Conservation (phyloP, 2,888 invertebrate species). For the Congeria kusceri region DNA sequence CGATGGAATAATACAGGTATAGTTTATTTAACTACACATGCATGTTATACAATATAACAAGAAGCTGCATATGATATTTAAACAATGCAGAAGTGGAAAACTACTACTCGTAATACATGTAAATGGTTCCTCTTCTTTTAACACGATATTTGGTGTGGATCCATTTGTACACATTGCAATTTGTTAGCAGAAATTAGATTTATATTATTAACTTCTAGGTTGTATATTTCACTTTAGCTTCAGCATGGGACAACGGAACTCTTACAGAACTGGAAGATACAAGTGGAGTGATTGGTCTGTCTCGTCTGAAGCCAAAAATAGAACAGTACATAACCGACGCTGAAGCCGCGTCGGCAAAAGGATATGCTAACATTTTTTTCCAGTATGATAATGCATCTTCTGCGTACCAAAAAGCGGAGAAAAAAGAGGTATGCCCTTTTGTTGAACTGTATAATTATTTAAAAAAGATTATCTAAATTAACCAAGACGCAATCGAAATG, state of each 20-base stretch:
- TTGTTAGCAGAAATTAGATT: no score
- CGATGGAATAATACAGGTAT: slow-evolving; percentile 64
- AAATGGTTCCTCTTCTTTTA: no score
- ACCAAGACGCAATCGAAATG: no score
- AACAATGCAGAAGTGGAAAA: no score
- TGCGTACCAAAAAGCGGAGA: slow-evolving; percentile 49
- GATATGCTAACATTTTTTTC: slow-evolving; percentile 62
- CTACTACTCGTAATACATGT: background rate
- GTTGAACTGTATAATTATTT: no score
- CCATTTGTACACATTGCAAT: background rate
- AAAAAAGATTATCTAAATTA: no score
- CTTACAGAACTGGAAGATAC: slow-evolving; percentile 19
- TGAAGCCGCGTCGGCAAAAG: slow-evolving; percentile 43
- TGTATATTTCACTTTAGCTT: slow-evolving; percentile 13
- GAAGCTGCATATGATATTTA: no score
- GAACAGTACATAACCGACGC: slow-evolving; percentile 44
- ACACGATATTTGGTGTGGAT: background rate
- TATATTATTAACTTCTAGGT: background rate
- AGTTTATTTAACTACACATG: no score
- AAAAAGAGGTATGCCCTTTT: slow-evolving; percentile 15
- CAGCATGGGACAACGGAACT: slow-evolving; percentile 59
- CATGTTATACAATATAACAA: no score
- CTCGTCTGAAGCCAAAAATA: slow-evolving; percentile 14
- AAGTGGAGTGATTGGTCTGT: slow-evolving; percentile 32
- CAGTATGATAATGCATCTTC: slow-evolving; percentile 57